Evolutionary conservation across 2,888 invertebrate species (phyloP).

Genomic region (Mesoligia furuncula): DNA sequence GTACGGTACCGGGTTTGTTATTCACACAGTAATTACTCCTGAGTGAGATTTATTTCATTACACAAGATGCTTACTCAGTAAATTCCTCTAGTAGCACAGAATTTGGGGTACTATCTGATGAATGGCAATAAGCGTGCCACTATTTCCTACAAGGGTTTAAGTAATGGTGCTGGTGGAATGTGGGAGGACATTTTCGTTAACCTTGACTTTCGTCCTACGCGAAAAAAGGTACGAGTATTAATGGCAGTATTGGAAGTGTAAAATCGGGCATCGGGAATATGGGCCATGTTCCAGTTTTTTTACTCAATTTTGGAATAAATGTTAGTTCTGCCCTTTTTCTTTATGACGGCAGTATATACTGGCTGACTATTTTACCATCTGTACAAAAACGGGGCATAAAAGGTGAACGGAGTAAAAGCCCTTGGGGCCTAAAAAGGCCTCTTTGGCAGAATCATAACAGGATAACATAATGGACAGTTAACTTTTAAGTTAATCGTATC

Average conservation of each 20-base stretch:
- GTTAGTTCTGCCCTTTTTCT: too few relatives aligned
- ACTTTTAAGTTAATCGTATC: too few relatives aligned
- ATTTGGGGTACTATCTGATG: neutral
- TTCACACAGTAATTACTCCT: neutral
- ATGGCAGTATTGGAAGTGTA: neutral
- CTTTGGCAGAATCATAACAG: too few relatives aligned
- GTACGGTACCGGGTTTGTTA: neutral
- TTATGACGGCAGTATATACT: too few relatives aligned
- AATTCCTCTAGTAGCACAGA: neutral
- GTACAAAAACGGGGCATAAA: neutral
- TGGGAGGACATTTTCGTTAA: neutral
- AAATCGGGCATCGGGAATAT: too few relatives aligned
- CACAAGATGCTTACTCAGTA: neutral
- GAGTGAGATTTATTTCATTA: neutral
- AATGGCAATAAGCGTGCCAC: neutral
- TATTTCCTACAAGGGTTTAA: neutral
- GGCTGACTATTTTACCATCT: too few relatives aligned
- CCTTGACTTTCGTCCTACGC: neutral
- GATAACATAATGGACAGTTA: too few relatives aligned
- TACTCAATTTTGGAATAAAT: too few relatives aligned
- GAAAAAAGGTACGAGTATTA: neutral
- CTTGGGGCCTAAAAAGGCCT: too few relatives aligned
- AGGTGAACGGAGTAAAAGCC: neutral
- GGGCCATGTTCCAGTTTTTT: too few relatives aligned
- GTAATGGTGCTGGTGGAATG: neutral